These are phyloP conservation scores for Tipula helvola DNA, from an alignment of 2,888 invertebrate genomes.

Conservation along the genomic window DNA sequence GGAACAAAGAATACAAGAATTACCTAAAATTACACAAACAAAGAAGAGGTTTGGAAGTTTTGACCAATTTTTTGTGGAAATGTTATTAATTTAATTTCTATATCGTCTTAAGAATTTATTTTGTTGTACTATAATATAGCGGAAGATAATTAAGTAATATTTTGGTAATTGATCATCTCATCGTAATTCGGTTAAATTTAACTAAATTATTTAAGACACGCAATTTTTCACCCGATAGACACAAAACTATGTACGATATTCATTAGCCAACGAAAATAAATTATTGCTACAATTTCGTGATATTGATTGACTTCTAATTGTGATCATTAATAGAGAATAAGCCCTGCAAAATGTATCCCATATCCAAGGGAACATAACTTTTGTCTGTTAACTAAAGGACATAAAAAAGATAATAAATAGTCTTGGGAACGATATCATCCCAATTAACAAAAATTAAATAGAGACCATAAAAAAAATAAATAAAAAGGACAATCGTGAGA, in stretches of 20 bases:
- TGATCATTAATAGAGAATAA: not conserved
- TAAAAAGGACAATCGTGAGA: not conserved
- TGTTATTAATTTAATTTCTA: not conserved
- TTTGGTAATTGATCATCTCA: not conserved
- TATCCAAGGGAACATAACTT: not conserved
- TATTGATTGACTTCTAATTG: not conserved
- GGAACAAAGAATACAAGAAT: not conserved
- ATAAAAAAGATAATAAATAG: not conserved
- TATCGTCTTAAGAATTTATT: not conserved
- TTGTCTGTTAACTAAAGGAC: not conserved
- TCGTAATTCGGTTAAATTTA: not conserved
- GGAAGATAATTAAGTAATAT: not conserved
- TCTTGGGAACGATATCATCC: not conserved
- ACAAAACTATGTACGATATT: not conserved
- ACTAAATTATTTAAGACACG: not conserved
- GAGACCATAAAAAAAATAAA: not conserved
- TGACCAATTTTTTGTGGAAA: not conserved
- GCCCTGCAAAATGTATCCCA: not conserved
- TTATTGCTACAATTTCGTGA: not conserved
- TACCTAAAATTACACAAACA: not conserved
- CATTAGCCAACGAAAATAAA: not conserved
- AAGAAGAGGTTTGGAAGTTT: not conserved
- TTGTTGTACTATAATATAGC: not conserved
- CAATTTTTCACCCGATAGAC: not conserved
- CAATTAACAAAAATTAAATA: not conserved